phyloP scores from a whole-genome alignment of 1,140 invertebrate genomes.

The Aradophagus sp. region DNA sequence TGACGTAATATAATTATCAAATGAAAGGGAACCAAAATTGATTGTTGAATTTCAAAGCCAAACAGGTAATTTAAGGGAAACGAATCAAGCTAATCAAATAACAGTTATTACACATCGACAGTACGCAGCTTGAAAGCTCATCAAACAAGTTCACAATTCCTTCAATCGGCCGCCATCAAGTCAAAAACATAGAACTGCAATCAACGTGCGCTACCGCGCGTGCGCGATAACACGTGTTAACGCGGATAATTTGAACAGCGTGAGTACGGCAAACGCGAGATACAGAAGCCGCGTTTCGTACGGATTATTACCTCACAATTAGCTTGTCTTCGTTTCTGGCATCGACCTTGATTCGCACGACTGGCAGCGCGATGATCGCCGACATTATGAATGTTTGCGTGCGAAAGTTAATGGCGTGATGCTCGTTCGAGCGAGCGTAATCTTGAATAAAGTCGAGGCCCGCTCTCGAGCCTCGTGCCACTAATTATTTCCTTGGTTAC shows the following conservation, averaged over 20 bases:
- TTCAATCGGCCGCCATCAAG: constrained; percentile 2
- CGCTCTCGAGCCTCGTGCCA: constrained; percentile 29
- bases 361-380: constrained; percentile 20
- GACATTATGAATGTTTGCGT: constrained; percentile 43
- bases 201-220: constrained; percentile 9
- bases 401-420: constrained; percentile 39
- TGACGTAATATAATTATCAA: too few species aligned
- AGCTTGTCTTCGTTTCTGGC: constrained; percentile 52
- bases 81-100: background rate
- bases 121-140: constrained; percentile 4
- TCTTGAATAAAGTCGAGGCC: constrained; percentile 33
- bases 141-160: constrained; percentile 3
- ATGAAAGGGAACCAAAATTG: too few species aligned
- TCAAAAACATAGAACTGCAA: too few species aligned
- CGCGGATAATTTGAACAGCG: constrained; percentile 32
- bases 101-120: constrained; percentile 1
- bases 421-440: constrained; percentile 20
- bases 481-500: constrained; percentile 52
- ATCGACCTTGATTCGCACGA: constrained; percentile 21
- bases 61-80: too few species aligned
- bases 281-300: constrained; percentile 47
- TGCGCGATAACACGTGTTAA: constrained; percentile 23
- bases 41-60: too few species aligned
- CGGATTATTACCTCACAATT: constrained; percentile 56
- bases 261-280: constrained; percentile 32